Base-by-base conservation (phyloP, 1,140 invertebrate genomes). In the Euura lappo region DNA sequence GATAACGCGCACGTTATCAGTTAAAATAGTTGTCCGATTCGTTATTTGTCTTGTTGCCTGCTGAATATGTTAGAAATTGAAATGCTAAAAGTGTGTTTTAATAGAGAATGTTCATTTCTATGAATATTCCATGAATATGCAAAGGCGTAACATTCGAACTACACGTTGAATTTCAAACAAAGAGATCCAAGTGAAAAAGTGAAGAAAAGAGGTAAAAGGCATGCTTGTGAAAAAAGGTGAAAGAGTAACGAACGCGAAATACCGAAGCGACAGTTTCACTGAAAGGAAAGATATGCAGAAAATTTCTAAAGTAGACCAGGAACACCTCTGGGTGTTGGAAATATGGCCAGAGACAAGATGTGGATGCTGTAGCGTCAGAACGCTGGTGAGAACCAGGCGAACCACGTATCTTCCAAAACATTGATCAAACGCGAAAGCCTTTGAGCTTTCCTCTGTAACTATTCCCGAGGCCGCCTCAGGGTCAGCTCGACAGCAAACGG, bases 371-470 rank as follows among this genome's bases (percentile, higher is more conserved):
- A 28, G 28, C 28, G 28, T 28, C 28, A 1, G 28, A 28, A 28
- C 0, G 28, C 6, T 60, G 8, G 8, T 60, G 10, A 60, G 2
- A 8, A 60, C 51, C 51, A 60, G 8, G 51, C 51, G 51, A 60
- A 60, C 51, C 8, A 60, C 10, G 51, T 11, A 60, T 60, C 10
- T 60, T 60, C 51, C 51, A 60, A 60, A 60, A 60, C 51, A 60
- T 60, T 60, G 51, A 60, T 60, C 51, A 60, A 60, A 60, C 51
- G 51, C 51, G 51, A 60, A 60, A 60, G 51, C 51, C 51, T 60
- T 60, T 60, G 51, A 60, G 51, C 51, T 60, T 60, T 60, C 13
- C 51, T 60, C 8, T 11, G 8, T 60, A n/a, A 60, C 3, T 60
- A 60, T 11, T 60, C 51, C 28, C 28, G 10, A n/a, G 10, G 8